A percentile compares a stretch with the other conserved stretches of the same genome.
Evolutionary conservation across 2,888 invertebrate species (phyloP).

Genomic region (Idaea straminata): DNA sequence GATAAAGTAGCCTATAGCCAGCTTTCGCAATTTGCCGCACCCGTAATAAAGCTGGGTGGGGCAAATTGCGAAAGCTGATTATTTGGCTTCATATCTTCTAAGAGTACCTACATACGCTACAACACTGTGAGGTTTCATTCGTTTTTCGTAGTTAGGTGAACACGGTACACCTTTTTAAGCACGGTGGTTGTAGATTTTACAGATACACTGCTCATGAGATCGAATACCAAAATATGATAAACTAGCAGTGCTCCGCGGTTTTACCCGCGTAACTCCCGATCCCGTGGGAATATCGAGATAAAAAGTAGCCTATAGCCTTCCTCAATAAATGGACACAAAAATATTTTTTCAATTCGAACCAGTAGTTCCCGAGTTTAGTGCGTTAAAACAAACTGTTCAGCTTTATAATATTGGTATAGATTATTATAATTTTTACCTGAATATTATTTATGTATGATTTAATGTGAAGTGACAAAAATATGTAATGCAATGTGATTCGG

Average conservation of each 20-base stretch:
- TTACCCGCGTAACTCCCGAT: no score
- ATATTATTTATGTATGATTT: background rate
- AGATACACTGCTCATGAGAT: conserved; percentile 5
- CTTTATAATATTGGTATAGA: no score
- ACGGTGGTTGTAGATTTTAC: conserved; percentile 14
- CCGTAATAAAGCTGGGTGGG: conserved; percentile 84
- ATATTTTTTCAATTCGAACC: no score
- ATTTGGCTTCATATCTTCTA: conserved; percentile 63
- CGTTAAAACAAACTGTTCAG: no score
- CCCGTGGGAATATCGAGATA: no score
- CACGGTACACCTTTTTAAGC: background rate
- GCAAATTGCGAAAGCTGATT: conserved; percentile 80
- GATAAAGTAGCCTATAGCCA: conserved; percentile 84
- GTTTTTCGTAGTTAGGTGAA: conserved; percentile 1
- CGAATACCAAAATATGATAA: background rate
- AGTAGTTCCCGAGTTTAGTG: no score
- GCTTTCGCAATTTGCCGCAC: conserved; percentile 91
- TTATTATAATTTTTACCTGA: background rate
- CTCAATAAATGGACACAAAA: no score
- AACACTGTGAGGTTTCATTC: conserved; percentile 28
- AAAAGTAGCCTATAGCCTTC: no score
- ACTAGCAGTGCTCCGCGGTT: no score
- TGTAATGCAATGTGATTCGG: background rate
- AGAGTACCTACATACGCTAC: conserved; percentile 23
- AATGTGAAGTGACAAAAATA: background rate